Evolutionary conservation across 2,888 invertebrate species (phyloP).

Genomic region (Pollenia amentaria): DNA sequence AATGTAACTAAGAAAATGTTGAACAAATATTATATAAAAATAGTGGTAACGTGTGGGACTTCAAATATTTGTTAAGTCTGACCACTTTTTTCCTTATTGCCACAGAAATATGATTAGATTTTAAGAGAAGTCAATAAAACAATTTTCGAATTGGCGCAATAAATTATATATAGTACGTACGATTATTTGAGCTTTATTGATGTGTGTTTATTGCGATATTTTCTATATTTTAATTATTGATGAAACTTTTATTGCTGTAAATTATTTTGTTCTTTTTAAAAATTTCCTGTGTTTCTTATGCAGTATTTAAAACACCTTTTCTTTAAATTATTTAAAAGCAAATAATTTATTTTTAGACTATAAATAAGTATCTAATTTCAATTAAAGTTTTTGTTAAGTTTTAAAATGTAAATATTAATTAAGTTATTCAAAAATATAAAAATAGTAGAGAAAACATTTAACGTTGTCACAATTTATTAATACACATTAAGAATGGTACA

Average conservation of each 20-base stretch:
- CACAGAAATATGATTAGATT: no score
- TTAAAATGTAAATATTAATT: slow-evolving; percentile 52
- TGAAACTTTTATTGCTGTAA: slow-evolving; percentile 32
- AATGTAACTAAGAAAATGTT: no score
- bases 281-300: slow-evolving; percentile 65
- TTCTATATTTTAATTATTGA: slow-evolving; percentile 25
- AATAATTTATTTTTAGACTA: slow-evolving; percentile 63
- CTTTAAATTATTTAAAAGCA: slow-evolving; percentile 51
- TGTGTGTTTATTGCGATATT: not conserved
- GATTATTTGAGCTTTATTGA: no score
- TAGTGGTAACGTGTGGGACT: no score
- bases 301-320: slow-evolving; percentile 75
- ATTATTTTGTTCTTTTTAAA: slow-evolving; percentile 45
- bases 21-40: no score
- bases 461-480: no score
- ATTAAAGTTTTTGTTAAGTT: slow-evolving; percentile 70
- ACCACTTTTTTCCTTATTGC: no score
- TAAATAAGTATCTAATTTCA: slow-evolving; percentile 50
- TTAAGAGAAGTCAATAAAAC: no score
- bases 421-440: slow-evolving; percentile 55
- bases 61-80: no score
- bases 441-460: not conserved
- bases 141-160: no score
- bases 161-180: no score
- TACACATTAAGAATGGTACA: no score